phyloP scores from a whole-genome alignment of 2,888 invertebrate species.

The Hypolimnas misippus region DNA sequence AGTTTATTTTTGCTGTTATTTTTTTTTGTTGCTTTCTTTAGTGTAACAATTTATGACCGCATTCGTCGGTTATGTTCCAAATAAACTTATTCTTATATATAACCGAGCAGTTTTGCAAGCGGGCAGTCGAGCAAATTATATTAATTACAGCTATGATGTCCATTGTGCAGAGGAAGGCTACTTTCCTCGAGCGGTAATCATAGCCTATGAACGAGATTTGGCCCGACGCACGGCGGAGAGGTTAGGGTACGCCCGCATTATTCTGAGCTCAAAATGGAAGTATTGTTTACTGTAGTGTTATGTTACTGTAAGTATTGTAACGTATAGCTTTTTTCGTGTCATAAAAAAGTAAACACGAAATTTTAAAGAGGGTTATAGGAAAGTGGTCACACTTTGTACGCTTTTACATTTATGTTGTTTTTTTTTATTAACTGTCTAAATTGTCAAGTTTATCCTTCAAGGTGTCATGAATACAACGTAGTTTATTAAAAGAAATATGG shows the following conservation, averaged over 20 bases:
- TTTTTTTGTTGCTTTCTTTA: too few species aligned
- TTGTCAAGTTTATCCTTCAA: too few species aligned
- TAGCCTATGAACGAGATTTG: slow-evolving; percentile 12
- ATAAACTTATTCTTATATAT: too few species aligned
- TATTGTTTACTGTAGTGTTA: not conserved
- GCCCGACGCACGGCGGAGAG: not conserved
- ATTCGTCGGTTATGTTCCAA: too few species aligned
- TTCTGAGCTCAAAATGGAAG: not conserved
- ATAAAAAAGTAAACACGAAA: not conserved
- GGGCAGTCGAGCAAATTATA: slow-evolving; percentile 35
- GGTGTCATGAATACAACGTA: too few species aligned
- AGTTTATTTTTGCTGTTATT: too few species aligned
- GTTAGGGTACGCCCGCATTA: not conserved
- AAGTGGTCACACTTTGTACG: too few species aligned
- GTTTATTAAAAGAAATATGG: too few species aligned
- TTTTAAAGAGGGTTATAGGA: too few species aligned
- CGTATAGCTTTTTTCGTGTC: not conserved
- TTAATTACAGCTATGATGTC: slow-evolving; percentile 30
- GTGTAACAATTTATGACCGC: too few species aligned
- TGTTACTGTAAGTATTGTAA: not conserved
- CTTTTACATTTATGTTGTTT: too few species aligned
- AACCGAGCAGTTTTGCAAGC: slow-evolving; percentile 27
- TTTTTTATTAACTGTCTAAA: too few species aligned
- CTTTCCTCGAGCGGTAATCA: slow-evolving; percentile 36
- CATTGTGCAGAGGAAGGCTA: slow-evolving; percentile 23